A percentile compares a stretch with the other conserved stretches of the same genome.
Evolutionary conservation across 35 echinoderm and acorn worm genomes (phyloP).

Genomic region (Strongylocentrotus purpuratus): DNA sequence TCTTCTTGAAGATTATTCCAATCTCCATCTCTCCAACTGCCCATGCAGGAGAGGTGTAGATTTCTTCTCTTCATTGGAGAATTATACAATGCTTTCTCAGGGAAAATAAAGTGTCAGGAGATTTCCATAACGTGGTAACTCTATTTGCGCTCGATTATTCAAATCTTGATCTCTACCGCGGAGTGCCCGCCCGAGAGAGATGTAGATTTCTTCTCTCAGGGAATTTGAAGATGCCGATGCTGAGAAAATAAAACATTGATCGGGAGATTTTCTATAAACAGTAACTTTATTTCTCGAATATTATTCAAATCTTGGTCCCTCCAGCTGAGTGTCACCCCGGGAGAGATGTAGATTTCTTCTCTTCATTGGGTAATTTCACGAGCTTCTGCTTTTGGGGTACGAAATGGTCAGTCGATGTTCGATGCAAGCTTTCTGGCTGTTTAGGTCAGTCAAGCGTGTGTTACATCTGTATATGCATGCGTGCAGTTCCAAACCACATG

Average conservation of each 20-base stretch:
- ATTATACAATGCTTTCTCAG: too few species aligned
- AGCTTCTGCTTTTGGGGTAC: background rate
- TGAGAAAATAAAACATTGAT: background rate
- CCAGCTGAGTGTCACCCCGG: background rate
- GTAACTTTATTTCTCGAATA: background rate
- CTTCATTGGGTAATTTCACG: constrained; percentile 1
- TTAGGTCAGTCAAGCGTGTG: background rate
- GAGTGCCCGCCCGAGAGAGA: too few species aligned
- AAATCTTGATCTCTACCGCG: too few species aligned
- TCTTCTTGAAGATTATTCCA: too few species aligned
- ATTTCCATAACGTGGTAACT: too few species aligned
- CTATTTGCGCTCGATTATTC: too few species aligned
- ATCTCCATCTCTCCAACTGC: too few species aligned
- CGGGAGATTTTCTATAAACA: background rate
- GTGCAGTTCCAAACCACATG: background rate
- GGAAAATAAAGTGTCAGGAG: too few species aligned
- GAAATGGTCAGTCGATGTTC: background rate
- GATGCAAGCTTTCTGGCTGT: background rate
- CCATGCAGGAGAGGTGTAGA: too few species aligned
- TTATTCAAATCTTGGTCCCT: background rate
- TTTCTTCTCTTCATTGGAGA: too few species aligned
- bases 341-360: constrained; percentile 10
- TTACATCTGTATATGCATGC: background rate
- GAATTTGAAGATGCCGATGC: background rate
- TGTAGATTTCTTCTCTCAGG: too few species aligned